Percentiles rank a stretch among this genome's conserved stretches.
Evolutionary conservation across 2,113 vertebrate genomes (phyloP).

Genomic region (Polyodon spathula): DNA sequence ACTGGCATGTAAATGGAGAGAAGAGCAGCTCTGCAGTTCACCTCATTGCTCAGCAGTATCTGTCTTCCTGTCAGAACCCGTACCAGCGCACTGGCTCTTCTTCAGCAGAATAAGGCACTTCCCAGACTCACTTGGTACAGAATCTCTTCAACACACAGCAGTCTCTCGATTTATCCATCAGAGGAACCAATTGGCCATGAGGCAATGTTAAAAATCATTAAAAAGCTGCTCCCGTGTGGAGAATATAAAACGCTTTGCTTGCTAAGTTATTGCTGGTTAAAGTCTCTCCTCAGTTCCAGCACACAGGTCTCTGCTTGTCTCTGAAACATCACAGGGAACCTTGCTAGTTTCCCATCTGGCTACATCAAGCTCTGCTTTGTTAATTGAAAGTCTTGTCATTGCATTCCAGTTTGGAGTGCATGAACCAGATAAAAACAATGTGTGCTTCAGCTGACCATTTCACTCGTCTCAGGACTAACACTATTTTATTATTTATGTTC

Average conservation of each 20-base stretch:
- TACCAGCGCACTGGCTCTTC: neutral
- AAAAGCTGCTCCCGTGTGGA: too few relatives aligned
- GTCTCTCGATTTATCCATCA: conserved; percentile 12
- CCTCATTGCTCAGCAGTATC: conserved; percentile 10
- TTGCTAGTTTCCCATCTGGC: too few relatives aligned
- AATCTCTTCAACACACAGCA: conserved; percentile 21
- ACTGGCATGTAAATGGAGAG: neutral
- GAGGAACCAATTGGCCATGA: too few relatives aligned
- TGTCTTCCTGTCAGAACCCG: conserved; percentile 5
- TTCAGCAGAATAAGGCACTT: conserved; percentile 14
- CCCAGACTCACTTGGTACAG: conserved; percentile 19
- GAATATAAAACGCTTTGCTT: too few relatives aligned
- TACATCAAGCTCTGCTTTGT: too few relatives aligned
- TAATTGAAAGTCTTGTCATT: too few relatives aligned
- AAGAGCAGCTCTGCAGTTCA: neutral
- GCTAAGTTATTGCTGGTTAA: too few relatives aligned
- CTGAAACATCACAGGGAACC: too few relatives aligned
- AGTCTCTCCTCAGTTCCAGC: too few relatives aligned
- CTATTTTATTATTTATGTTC: conserved; percentile 21
- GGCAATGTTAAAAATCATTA: too few relatives aligned
- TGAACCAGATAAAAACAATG: conserved; percentile 4
- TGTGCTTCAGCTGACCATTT: conserved; percentile 23
- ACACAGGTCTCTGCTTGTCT: too few relatives aligned
- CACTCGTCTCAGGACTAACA: conserved; percentile 36
- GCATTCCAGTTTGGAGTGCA: too few relatives aligned